Evolutionary conservation across 2,888 invertebrate species (phyloP).

Genomic region (Eupithecia subumbrata): DNA sequence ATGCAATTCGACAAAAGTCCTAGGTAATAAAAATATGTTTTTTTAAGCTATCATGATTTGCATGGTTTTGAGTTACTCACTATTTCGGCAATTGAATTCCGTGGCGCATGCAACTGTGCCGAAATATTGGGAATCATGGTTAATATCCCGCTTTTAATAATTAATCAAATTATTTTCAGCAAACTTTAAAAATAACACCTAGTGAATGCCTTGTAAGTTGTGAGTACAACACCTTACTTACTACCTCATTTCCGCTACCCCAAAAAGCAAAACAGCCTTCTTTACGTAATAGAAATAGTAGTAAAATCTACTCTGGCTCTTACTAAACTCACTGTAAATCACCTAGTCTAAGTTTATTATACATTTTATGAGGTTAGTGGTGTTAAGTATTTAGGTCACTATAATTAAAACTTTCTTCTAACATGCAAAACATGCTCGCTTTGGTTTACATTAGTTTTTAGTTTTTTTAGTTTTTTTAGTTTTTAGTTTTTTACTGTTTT

Average conservation of each 20-base stretch:
- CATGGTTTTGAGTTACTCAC: too few relatives aligned
- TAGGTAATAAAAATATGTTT: too few relatives aligned
- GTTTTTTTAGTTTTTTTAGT: background rate
- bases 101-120: too few relatives aligned
- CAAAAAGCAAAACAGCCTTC: background rate
- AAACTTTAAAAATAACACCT: background rate
- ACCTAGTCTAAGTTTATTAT: constrained; percentile 45
- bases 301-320: constrained; percentile 30
- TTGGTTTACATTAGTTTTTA: background rate
- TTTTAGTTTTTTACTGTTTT: background rate
- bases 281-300: background rate
- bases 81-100: too few relatives aligned
- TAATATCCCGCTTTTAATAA: background rate
- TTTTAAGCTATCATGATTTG: too few relatives aligned
- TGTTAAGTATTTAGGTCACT: constrained; percentile 65
- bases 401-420: constrained; percentile 61
- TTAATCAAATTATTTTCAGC: background rate
- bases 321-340: constrained; percentile 46
- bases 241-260: background rate
- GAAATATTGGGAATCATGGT: background rate
- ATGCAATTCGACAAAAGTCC: too few relatives aligned
- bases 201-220: background rate
- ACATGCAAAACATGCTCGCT: constrained; percentile 58
- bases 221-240: background rate
- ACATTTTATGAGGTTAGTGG: constrained; percentile 44